Percentiles rank a stretch among this genome's conserved stretches.
Conservation (phyloP, 1,140 invertebrate genomes). For the Aphis craccivora region DNA sequence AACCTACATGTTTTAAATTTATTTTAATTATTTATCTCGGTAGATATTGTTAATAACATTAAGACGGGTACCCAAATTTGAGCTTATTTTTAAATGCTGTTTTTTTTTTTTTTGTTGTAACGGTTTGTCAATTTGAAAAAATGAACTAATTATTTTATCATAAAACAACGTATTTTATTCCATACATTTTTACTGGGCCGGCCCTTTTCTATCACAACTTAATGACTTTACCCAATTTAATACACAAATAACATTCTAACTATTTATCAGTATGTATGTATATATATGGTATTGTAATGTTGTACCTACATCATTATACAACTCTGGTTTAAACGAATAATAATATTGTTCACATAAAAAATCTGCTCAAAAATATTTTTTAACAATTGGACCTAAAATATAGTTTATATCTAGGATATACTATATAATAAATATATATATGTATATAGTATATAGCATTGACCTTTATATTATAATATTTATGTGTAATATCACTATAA, state of each 20-base stretch:
- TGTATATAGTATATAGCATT: background rate
- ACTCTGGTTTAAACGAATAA: no score
- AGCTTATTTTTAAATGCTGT: background rate
- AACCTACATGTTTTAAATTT: background rate
- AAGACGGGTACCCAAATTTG: background rate
- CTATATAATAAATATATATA: background rate
- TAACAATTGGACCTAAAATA: background rate
- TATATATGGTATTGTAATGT: background rate
- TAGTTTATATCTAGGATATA: background rate
- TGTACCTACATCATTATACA: background rate
- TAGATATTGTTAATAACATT: background rate
- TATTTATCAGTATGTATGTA: background rate
- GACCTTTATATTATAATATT: background rate
- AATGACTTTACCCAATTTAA: background rate
- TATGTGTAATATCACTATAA: background rate
- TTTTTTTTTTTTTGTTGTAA: background rate
- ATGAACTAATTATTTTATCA: background rate
- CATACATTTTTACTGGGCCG: background rate
- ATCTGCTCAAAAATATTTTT: slow-evolving; percentile 5
- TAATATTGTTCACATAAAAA: background rate
- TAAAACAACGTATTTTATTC: background rate
- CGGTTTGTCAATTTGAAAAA: background rate
- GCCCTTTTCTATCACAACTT: background rate
- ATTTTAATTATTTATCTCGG: background rate
- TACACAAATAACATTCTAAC: background rate